A percentile compares a stretch with the other conserved stretches of the same genome.
Conservation (phyloP, 2,797 vertebrate genomes). For the Sebastiscus tertius region DNA sequence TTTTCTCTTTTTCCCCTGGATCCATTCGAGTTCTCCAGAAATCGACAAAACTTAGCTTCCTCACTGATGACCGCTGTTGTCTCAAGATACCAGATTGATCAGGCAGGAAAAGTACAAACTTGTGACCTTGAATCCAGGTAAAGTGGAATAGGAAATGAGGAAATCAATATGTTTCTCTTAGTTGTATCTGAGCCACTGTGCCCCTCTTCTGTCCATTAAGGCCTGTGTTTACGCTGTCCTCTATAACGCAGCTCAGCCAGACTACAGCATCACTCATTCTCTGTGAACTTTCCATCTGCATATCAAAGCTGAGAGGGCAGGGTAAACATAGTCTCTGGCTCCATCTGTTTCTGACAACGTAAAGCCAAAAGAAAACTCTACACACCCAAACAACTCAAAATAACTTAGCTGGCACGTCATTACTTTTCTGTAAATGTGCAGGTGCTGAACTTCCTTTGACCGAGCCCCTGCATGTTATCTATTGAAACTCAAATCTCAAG, state of each 20-base stretch:
- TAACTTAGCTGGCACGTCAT: slow-evolving; percentile 27
- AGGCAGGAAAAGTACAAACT: slow-evolving; percentile 11
- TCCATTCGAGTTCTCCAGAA: not conserved
- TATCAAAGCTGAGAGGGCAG: slow-evolving; percentile 84
- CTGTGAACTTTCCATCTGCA: slow-evolving; percentile 86
- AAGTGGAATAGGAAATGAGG: slow-evolving; percentile 43
- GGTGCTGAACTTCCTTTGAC: slow-evolving; percentile 20
- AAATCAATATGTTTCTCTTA: slow-evolving; percentile 47
- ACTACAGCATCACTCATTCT: slow-evolving; percentile 85
- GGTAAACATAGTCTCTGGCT: slow-evolving; percentile 81
- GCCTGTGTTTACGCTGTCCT: slow-evolving; percentile 67
- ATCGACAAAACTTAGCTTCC: not conserved
- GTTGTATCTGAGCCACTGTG: slow-evolving; percentile 27
- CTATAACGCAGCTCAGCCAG: slow-evolving; percentile 64
- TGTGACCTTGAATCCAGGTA: slow-evolving; percentile 38
- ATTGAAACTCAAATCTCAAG: not conserved
- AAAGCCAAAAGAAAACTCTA: slow-evolving; percentile 64
- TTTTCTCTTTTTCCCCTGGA: not conserved
- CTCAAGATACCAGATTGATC: slow-evolving; percentile 6
- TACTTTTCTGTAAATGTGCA: slow-evolving; percentile 19
- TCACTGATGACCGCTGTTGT: slow-evolving; percentile 27
- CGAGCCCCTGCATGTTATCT: not conserved
- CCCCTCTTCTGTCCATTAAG: slow-evolving; percentile 61
- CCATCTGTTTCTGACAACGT: slow-evolving; percentile 82
- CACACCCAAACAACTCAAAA: slow-evolving; percentile 50